Conservation (phyloP, 2,797 vertebrate species). For the Notolepis coatsorum region DNA sequence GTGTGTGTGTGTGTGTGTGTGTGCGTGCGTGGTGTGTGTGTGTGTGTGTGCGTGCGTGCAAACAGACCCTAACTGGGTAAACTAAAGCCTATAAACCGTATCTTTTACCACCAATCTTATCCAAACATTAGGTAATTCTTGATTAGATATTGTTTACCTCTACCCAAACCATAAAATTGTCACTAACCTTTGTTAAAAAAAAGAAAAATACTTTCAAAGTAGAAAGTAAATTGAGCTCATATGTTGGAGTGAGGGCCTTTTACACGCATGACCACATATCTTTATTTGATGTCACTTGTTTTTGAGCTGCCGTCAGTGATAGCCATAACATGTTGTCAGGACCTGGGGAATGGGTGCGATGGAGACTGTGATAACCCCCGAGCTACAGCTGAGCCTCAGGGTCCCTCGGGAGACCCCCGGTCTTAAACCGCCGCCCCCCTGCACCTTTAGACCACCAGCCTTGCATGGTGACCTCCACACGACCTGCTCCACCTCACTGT, state of each 20-base stretch:
- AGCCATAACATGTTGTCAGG: conserved; percentile 78
- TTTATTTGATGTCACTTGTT: conserved; percentile 66
- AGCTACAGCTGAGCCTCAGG: conserved; percentile 12
- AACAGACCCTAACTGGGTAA: conserved; percentile 5
- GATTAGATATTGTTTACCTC: conserved; percentile 53
- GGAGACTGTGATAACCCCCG: conserved; percentile 65
- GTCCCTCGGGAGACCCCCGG: conserved; percentile 5
- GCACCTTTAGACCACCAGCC: conserved; percentile 72
- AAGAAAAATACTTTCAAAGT: conserved; percentile 40
- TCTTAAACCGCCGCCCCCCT: conserved; percentile 56
- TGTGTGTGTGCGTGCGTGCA: neutral
- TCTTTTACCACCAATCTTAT: conserved; percentile 17
- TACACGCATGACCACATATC: conserved; percentile 60
- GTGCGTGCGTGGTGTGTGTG: neutral
- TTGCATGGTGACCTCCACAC: conserved; percentile 56
- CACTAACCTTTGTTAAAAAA: conserved; percentile 48
- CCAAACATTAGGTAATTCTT: conserved; percentile 23
- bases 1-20: neutral
- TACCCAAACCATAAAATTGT: conserved; percentile 49
- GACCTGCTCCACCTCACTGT: conserved; percentile 70
- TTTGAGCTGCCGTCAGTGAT: conserved; percentile 64
- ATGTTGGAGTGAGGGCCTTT: conserved; percentile 57
- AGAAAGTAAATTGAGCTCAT: conserved; percentile 67
- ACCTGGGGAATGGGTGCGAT: conserved; percentile 56
- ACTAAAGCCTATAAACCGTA: neutral